Conservation (phyloP, 2,797 vertebrate species). For the Molossus alvarezi region DNA sequence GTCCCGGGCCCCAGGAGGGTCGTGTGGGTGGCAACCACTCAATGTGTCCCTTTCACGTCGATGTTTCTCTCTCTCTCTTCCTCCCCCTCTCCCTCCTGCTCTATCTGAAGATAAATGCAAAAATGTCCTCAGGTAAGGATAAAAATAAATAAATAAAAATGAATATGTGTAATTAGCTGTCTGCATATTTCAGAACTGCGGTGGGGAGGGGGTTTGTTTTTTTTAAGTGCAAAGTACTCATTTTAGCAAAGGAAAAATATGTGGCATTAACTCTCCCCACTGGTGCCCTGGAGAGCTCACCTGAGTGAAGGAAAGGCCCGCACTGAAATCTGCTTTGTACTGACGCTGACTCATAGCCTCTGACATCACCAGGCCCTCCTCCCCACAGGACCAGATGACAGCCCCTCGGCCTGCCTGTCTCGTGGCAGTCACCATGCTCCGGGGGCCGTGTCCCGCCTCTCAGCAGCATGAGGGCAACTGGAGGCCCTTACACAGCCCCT, state of each 20-base stretch:
- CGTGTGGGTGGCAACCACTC: too few species aligned
- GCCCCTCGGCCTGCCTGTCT: background rate
- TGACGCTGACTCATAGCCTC: background rate
- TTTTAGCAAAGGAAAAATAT: background rate
- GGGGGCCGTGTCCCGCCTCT: background rate
- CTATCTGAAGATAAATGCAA: too few species aligned
- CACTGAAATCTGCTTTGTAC: background rate
- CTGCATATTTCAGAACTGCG: background rate
- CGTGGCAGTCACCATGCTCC: background rate
- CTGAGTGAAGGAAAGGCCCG: background rate
- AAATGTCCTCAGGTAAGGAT: too few species aligned
- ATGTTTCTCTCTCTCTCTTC: too few species aligned
- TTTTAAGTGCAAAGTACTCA: background rate
- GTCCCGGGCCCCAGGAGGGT: too few species aligned
- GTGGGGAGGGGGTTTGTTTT: background rate
- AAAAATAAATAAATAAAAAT: background rate
- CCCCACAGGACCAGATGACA: background rate
- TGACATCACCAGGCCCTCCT: background rate
- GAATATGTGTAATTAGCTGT: background rate
- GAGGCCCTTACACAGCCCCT: background rate
- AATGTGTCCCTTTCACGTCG: too few species aligned
- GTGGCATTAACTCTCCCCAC: background rate
- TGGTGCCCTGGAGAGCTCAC: too few species aligned
- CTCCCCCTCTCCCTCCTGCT: too few species aligned
- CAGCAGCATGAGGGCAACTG: background rate